phyloP scores from a whole-genome alignment of 2,888 invertebrate genomes.

The Pandemis corylana region DNA sequence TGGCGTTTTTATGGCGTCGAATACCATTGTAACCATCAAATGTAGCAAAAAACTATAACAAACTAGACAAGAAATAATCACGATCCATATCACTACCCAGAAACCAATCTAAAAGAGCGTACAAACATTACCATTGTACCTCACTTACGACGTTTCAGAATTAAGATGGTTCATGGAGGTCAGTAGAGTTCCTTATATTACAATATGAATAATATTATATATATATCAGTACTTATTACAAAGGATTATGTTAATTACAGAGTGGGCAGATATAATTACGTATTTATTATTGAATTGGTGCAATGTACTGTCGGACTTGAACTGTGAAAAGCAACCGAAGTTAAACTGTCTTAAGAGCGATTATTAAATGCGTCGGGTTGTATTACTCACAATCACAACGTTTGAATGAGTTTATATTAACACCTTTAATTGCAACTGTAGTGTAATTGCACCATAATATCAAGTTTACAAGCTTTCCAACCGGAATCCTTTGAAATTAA shows the following conservation, averaged over 20 bases:
- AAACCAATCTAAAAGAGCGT: neutral
- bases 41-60: constrained; percentile 22
- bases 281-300: constrained; percentile 24
- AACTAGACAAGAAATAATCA: constrained; percentile 29
- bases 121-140: neutral
- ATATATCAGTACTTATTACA: constrained; percentile 18
- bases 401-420: constrained; percentile 25
- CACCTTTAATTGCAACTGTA: constrained; percentile 20
- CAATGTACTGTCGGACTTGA: neutral
- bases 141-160: neutral
- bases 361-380: neutral
- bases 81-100: neutral
- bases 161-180: constrained; percentile 8
- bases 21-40: constrained; percentile 20
- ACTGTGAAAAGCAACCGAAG: constrained; percentile 1
- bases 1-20: constrained; percentile 23
- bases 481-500: neutral
- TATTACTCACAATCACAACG: constrained; percentile 3
- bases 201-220: constrained; percentile 5
- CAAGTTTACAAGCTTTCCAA: constrained; percentile 24
- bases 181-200: constrained; percentile 12
- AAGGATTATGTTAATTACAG: constrained; percentile 37
- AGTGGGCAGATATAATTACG: constrained; percentile 31
- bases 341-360: neutral
- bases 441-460: constrained; percentile 28